Evolutionary conservation across 2,797 vertebrate species (phyloP), one percentile per base, ranked within the genome.

Genomic region (Setipinna tenuifilis): DNA sequence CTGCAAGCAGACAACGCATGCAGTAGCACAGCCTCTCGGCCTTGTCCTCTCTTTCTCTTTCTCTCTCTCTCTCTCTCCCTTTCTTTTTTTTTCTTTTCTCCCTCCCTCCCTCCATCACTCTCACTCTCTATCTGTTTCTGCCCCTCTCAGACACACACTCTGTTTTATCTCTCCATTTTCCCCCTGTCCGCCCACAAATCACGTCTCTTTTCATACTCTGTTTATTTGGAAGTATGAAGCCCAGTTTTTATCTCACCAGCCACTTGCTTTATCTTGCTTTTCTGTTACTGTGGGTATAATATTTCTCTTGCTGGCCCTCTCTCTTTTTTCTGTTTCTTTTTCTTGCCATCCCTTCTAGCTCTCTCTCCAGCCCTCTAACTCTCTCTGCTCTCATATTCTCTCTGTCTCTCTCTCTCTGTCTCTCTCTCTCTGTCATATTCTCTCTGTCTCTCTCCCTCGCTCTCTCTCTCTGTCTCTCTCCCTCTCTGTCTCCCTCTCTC

Each of bases 191-290:
- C 3, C 68, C 68, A 75, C 68, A 75, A 75, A 75, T 75, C 68
- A 75, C 68, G 17, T 75, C 28, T 75, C 31, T 75, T 75, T 75
- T 75, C 25, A 31, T 75, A 17, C 31, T 35, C 28, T 75, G 68
- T 75, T 75, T 41, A 75, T 41, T 75, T 41, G 4, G 68, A 75
- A 75, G 68, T 75, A 75, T 41, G 68, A 75, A 75, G 68, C 35
- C 28, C 14, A 54, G 10, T 71, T 75, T 35, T 75, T 75, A 75
- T 75, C 68, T 35, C 68, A 16, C 28, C 19, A 35, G 31, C 68
- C 16, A 75, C 31, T 75, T 75, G 28, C 14, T 75, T 75, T 41
- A 75, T 75, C 68, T 59, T 59, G 58, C 58, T 59, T 21, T 75
- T 14, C 16, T 28, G 1, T 35, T 35, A 17, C 28, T 75, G 31